These are phyloP conservation scores for Psephotus haematonotus DNA, from an alignment of 2,113 vertebrate genomes.

Conservation along the genomic window DNA sequence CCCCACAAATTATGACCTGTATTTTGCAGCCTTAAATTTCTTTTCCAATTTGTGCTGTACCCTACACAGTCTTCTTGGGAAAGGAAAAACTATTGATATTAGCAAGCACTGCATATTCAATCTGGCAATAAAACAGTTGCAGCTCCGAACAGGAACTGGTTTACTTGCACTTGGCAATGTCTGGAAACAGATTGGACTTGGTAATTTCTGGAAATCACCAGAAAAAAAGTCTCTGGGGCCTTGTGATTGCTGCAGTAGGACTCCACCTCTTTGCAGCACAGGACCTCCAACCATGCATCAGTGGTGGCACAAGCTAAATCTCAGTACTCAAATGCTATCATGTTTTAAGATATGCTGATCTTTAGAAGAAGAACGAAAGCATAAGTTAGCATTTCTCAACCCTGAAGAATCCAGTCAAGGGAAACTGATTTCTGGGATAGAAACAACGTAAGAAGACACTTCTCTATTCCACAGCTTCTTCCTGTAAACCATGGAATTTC, in stretches of 20 bases:
- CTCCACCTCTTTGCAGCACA: background rate
- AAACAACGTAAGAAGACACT: background rate
- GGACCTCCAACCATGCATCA: background rate
- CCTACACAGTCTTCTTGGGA: background rate
- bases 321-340: background rate
- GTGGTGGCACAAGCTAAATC: background rate
- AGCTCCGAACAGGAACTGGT: background rate
- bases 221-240: background rate
- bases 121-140: background rate
- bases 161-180: background rate
- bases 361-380: background rate
- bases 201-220: background rate
- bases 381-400: background rate
- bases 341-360: background rate
- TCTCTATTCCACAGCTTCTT: background rate
- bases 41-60: background rate
- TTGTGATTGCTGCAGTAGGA: fast-evolving
- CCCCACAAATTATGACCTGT: no score
- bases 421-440: background rate
- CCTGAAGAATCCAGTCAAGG: background rate
- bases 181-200: background rate
- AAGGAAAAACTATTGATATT: background rate
- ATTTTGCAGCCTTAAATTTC: background rate
- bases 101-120: background rate
- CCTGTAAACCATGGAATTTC: background rate